Evolutionary conservation across 2,113 vertebrate genomes (phyloP).

Genomic region (Epinephelus moara): DNA sequence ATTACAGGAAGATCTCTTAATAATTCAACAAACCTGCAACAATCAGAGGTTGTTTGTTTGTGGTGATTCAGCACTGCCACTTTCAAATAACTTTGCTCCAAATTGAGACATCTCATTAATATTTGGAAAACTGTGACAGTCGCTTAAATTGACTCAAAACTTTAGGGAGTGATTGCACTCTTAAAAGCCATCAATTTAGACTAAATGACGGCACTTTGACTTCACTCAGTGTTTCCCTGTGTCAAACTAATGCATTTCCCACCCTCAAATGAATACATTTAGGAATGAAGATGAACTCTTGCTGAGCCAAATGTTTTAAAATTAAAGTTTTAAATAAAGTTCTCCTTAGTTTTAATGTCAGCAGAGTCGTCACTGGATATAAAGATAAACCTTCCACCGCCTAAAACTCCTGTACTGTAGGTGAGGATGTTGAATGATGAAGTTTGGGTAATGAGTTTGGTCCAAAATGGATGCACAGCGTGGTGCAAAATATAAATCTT

Average conservation of each 20-base stretch:
- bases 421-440: slow-evolving; percentile 8
- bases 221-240: background rate
- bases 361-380: background rate
- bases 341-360: background rate
- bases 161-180: background rate
- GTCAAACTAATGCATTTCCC: background rate
- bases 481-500: slow-evolving; percentile 17
- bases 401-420: background rate
- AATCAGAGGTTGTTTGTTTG: background rate
- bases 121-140: slow-evolving; percentile 3
- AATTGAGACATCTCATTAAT: slow-evolving; percentile 43
- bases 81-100: background rate
- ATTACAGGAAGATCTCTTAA: slow-evolving; percentile 26
- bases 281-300: background rate
- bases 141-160: background rate
- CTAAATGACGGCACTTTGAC: slow-evolving; percentile 18
- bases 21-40: slow-evolving; percentile 31
- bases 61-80: background rate
- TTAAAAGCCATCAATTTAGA: background rate
- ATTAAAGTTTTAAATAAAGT: slow-evolving; percentile 1
- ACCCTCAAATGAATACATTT: background rate
- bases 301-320: background rate
- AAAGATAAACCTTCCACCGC: background rate
- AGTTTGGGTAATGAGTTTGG: slow-evolving; percentile 21
- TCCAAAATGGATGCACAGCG: slow-evolving; percentile 30